Conservation (phyloP, 1,140 invertebrate species). For the Drosophila punjabiensis region DNA sequence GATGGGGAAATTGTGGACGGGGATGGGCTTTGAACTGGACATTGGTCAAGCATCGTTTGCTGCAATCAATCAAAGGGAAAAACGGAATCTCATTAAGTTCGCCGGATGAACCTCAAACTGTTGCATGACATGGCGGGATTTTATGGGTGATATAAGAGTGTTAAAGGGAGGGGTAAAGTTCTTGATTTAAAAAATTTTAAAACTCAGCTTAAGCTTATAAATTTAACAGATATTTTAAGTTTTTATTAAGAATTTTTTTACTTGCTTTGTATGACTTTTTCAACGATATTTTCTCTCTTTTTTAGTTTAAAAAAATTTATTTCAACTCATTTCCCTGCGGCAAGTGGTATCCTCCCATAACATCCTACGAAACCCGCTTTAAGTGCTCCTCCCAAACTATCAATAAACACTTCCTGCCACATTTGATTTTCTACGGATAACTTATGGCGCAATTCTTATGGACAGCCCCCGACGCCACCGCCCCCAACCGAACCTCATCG, state of each 20-base stretch:
- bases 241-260: neutral
- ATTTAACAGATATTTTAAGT: neutral
- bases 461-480: neutral
- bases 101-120: slow-evolving; percentile 35
- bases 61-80: slow-evolving; percentile 69
- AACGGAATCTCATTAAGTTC: slow-evolving; percentile 65
- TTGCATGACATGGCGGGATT: slow-evolving; percentile 31
- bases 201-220: neutral
- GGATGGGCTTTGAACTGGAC: slow-evolving; percentile 14
- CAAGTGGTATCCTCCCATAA: neutral
- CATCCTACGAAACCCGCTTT: neutral
- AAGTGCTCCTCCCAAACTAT: slow-evolving; percentile 22
- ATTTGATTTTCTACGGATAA: slow-evolving; percentile 38
- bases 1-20: no score
- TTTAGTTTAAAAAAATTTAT: neutral
- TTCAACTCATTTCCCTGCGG: neutral
- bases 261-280: no score
- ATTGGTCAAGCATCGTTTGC: slow-evolving; percentile 43
- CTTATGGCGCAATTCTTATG: slow-evolving; percentile 19
- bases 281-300: neutral
- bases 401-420: slow-evolving; percentile 46
- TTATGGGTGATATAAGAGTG: neutral
- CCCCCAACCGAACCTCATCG: slow-evolving; percentile 6
- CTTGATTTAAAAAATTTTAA: neutral
- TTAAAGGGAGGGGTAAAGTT: neutral